Conservation (phyloP, 2,113 vertebrate species). For the Pachyramphus minor region DNA sequence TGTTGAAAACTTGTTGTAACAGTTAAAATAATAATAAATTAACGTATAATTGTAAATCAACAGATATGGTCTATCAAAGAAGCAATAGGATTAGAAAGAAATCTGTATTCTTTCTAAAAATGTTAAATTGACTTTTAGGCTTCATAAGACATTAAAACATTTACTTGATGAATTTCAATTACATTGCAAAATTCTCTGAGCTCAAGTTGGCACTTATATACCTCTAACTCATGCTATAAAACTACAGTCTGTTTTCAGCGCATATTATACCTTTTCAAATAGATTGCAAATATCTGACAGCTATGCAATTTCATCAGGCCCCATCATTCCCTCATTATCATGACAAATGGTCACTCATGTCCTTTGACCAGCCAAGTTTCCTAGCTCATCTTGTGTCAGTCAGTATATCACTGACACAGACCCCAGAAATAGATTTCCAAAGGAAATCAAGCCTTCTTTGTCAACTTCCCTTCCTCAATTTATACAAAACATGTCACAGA, state of each 20-base stretch:
- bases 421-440: neutral
- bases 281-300: neutral
- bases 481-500: neutral
- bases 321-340: fast-evolving
- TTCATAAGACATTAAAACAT: neutral
- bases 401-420: neutral
- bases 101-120: neutral
- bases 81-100: neutral
- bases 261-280: neutral
- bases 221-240: neutral
- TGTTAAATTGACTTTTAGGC: neutral
- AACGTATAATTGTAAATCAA: neutral
- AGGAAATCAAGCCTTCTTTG: neutral
- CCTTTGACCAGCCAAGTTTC: neutral
- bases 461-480: neutral
- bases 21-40: neutral
- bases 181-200: neutral
- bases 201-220: neutral
- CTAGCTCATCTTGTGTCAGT: neutral
- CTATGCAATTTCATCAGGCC: neutral
- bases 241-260: neutral
- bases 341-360: neutral
- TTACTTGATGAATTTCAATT: neutral
- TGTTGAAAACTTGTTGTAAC: neutral
- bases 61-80: fast-evolving